Evolutionary conservation across 2,888 invertebrate species (phyloP).

Genomic region (Harmothoe impar): DNA sequence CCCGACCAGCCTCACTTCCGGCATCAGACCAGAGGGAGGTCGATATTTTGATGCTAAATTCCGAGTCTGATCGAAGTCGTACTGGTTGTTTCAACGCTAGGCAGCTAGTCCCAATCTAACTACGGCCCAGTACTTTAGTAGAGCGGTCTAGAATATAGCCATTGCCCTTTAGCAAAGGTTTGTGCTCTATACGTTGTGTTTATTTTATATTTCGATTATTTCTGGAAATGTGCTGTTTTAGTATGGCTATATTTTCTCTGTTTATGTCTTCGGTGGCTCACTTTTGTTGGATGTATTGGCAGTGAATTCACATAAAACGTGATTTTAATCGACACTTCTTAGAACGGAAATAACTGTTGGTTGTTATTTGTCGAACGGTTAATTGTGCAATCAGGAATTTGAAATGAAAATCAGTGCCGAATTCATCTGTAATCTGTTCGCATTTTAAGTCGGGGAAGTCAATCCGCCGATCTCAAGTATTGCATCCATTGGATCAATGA

Average conservation of each 20-base stretch:
- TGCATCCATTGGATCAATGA: too few relatives aligned
- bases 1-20: neutral
- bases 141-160: too few relatives aligned
- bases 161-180: too few relatives aligned
- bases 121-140: too few relatives aligned
- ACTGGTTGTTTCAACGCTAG: neutral
- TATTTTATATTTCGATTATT: too few relatives aligned
- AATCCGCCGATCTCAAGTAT: too few relatives aligned
- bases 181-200: too few relatives aligned
- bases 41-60: slow-evolving; percentile 32
- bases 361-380: neutral
- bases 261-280: neutral
- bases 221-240: too few relatives aligned
- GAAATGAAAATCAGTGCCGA: neutral
- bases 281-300: neutral
- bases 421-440: neutral
- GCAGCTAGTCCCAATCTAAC: neutral
- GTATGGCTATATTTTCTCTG: neutral
- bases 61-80: neutral
- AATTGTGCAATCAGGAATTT: neutral
- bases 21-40: neutral
- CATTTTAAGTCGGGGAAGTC: too few relatives aligned
- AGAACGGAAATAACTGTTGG: neutral
- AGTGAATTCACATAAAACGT: neutral
- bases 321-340: neutral